These are phyloP conservation scores for Lontra canadensis DNA, from an alignment of 2,113 vertebrate species.

Conservation along the genomic window DNA sequence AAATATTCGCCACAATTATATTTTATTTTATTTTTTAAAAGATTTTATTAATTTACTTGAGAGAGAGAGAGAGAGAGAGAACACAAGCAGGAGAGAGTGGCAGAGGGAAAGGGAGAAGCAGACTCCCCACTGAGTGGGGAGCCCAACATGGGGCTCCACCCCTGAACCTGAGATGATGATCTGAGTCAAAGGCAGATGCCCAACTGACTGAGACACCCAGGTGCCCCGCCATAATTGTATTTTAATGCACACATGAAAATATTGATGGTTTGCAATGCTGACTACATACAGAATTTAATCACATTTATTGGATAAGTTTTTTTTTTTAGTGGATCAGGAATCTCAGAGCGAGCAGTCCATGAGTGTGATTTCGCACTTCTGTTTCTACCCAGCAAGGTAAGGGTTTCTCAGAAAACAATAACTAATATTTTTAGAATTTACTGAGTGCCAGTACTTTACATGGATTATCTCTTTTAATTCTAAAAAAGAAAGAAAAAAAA, in stretches of 20 bases:
- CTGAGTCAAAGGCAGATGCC: background rate
- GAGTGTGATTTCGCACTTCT: background rate
- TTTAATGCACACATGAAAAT: background rate
- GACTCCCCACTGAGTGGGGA: background rate
- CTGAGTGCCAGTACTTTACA: background rate
- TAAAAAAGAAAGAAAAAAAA: background rate
- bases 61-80: background rate
- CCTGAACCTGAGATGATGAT: background rate
- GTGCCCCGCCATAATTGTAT: background rate
- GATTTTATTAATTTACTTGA: background rate
- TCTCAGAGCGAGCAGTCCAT: background rate
- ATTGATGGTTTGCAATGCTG: background rate
- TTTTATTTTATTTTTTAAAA: background rate
- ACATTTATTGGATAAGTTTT: background rate
- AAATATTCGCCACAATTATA: background rate
- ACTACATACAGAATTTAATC: background rate
- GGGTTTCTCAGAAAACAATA: background rate
- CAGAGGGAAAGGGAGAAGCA: background rate
- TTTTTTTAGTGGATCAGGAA: background rate
- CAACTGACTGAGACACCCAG: background rate
- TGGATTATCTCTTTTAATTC: background rate
- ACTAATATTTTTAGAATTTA: background rate
- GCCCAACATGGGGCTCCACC: background rate
- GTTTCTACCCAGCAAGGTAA: background rate
- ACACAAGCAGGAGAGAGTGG: background rate